Percentiles rank a stretch among this genome's conserved stretches.
phyloP scores from a whole-genome alignment of 2,113 vertebrate species.

The Dicentrarchus labrax region DNA sequence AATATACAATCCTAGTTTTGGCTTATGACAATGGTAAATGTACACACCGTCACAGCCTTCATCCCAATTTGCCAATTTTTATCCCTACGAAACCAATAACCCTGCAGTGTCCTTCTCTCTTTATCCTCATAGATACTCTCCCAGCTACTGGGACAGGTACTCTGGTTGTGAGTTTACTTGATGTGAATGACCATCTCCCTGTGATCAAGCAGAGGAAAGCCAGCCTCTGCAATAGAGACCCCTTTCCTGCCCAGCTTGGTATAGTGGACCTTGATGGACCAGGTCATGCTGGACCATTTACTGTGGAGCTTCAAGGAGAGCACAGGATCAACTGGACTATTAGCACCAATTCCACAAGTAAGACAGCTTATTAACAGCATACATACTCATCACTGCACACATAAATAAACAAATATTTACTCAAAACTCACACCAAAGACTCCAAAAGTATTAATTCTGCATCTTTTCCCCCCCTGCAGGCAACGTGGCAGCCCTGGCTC shows the following conservation, averaged over 20 bases:
- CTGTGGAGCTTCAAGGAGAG: constrained; percentile 57
- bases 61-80: not conserved
- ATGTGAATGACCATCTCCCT: constrained; percentile 80
- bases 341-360: constrained; percentile 61
- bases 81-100: not conserved
- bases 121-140: constrained; percentile 42
- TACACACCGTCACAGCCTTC: not conserved
- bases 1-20: constrained; percentile 86
- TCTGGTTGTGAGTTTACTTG: constrained; percentile 72
- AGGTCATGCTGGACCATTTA: constrained; percentile 63
- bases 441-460: not conserved
- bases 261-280: constrained; percentile 68
- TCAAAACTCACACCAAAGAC: not conserved
- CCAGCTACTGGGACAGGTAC: constrained; percentile 82
- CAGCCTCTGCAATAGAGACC: constrained; percentile 57
- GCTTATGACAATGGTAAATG: constrained; percentile 87
- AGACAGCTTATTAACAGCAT: not conserved
- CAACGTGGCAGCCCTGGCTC: constrained; percentile 27
- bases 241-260: constrained; percentile 56
- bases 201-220: constrained; percentile 61
- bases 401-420: not conserved
- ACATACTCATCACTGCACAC: not conserved
- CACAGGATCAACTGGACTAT: constrained; percentile 67
- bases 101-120: not conserved
- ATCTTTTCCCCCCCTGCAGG: constrained; percentile 19